Evolutionary conservation across 2,113 vertebrate species (phyloP).

Genomic region (Microtus richardsoni): DNA sequence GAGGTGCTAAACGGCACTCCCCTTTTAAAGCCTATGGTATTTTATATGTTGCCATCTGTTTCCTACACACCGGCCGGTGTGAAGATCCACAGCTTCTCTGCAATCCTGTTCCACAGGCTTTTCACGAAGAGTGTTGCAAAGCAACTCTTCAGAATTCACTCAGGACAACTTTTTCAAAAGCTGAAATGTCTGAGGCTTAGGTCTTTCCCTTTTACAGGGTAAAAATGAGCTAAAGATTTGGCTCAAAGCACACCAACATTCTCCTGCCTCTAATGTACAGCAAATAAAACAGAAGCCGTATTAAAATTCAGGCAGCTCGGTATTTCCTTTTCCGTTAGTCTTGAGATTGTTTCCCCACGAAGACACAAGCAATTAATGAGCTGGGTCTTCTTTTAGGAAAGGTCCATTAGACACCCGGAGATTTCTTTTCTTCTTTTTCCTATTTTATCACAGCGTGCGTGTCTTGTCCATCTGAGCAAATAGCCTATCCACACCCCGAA

Average conservation of each 20-base stretch:
- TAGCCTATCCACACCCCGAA: background rate
- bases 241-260: background rate
- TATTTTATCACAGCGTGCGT: background rate
- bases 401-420: no score
- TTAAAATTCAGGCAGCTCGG: background rate
- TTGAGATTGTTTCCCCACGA: background rate
- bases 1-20: background rate
- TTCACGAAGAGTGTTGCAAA: background rate
- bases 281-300: background rate
- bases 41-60: background rate
- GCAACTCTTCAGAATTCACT: background rate
- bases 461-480: background rate
- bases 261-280: rapidly evolving
- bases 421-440: background rate
- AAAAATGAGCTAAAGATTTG: background rate
- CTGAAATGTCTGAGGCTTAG: no score
- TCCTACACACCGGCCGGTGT: background rate
- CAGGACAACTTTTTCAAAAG: background rate
- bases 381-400: background rate
- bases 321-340: background rate
- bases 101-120: background rate
- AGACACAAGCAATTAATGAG: background rate
- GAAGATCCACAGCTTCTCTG: background rate
- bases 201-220: background rate
- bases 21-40: background rate